Base-by-base conservation (phyloP, 1,140 invertebrate species). In the Bradynema listronoti region DNA sequence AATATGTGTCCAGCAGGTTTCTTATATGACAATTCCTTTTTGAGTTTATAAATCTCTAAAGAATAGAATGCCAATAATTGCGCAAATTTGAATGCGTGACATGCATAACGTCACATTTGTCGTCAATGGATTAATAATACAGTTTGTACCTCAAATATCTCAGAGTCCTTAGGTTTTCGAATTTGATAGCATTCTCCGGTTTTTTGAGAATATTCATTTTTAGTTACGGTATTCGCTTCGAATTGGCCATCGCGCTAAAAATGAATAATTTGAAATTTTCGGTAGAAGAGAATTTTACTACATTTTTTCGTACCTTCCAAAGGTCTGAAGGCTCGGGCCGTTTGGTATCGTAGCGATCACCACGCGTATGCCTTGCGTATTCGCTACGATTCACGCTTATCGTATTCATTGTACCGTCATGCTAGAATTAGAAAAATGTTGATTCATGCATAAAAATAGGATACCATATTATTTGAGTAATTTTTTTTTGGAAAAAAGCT, bases 101-200 rank as follows among this genome's bases (percentile, higher is more conserved):
- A n/a, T n/a, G n/a, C n/a, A n/a, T n/a, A n/a, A n/a, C n/a, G n/a
- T n/a, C n/a, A n/a, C n/a, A n/a, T n/a, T n/a, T 5, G 9, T 50
- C 34, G 4, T 49, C 30, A 25, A 11, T 24, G 16, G 47, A 5
- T 25, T 30, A 50, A 3, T 30, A 29, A 19, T 22, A 42, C 19
- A 7, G 27, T 36, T 6, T 61, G 39, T 0, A 33, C 58, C 58
- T 61, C 41, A 27, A 14, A 60, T 16, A 60, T 59, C 36, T 63
- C 46, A 30, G 60, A 61, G n/a, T 46, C 47, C 30, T 60, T 58
- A 7, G 60, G 59, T 27, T 58, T 46, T 1, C 43, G 30, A 4
- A 16, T 62, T 29, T 61, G 57, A 63, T 33, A 61, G 1, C 60
- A 9, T 63, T 61, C 60, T 14, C 59, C 60, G n/a, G 25, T 41